Conservation (phyloP, 2,797 vertebrate genomes). For the Toxotes lorentzi region DNA sequence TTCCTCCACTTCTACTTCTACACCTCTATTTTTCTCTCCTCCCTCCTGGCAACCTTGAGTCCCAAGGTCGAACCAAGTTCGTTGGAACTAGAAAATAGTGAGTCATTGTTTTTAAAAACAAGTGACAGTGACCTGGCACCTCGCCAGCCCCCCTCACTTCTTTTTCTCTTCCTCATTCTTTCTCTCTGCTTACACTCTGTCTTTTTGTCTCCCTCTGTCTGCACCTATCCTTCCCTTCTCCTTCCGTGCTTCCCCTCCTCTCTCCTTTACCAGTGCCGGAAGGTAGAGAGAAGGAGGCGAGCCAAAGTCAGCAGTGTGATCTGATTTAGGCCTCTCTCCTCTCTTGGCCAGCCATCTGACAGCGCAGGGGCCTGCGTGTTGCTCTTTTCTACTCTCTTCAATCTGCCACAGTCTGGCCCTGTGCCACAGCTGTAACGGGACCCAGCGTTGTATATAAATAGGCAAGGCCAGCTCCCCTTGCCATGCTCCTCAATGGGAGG, state of each 20-base stretch:
- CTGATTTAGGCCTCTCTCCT: slow-evolving; percentile 64
- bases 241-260: not conserved
- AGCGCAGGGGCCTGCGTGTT: slow-evolving; percentile 64
- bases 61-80: slow-evolving; percentile 53
- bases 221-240: slow-evolving; percentile 2
- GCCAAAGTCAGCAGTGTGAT: slow-evolving; percentile 70
- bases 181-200: slow-evolving; percentile 33
- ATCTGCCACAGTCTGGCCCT: slow-evolving; percentile 74
- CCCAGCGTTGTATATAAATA: slow-evolving; percentile 80
- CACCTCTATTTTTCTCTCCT: slow-evolving; percentile 13
- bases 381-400: slow-evolving; percentile 75
- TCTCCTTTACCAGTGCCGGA: slow-evolving; percentile 27
- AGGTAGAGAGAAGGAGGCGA: slow-evolving; percentile 47
- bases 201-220: slow-evolving; percentile 47
- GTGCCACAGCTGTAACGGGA: slow-evolving; percentile 79
- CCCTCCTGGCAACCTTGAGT: slow-evolving; percentile 25
- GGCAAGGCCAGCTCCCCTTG: slow-evolving; percentile 67
- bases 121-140: slow-evolving; percentile 53
- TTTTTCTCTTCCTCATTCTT: slow-evolving; percentile 50
- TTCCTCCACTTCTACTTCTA: not conserved
- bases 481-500: slow-evolving; percentile 78
- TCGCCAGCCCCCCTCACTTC: not conserved
- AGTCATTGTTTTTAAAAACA: slow-evolving; percentile 74
- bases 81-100: slow-evolving; percentile 45
- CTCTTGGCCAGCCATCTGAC: slow-evolving; percentile 70